Evolutionary conservation across 1,140 invertebrate genomes (phyloP), one percentile per base, ranked within the genome.

Genomic region (Drosophila burlai): DNA sequence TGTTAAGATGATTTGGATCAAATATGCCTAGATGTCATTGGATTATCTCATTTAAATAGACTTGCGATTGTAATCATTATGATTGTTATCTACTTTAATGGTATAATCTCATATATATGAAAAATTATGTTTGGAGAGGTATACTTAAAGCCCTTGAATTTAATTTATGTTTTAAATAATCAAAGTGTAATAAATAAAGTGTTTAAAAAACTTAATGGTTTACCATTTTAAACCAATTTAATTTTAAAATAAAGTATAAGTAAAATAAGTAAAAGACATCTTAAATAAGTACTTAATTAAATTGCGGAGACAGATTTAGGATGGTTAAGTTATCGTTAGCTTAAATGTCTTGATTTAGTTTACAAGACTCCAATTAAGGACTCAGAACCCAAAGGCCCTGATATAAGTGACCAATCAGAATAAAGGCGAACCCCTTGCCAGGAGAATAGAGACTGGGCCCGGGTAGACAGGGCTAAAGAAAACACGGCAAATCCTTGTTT

Each of bases 401-500:
- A 11, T 26, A 29, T n/a, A 29, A 50, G 29, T 47, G 38, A 49
- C 69, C 69, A 73, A 73, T 73, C 67, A 73, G 46, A 61, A 43
- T 52, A 18, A 40, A 38, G 36, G 16, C 15, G 11, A 55, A n/a
- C 36, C 38, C 54, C 18, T 74, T 42, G 9, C 31, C 26, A 13
- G n/a, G 10, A n/a, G 21, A 40, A 45, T 24, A 16, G 13, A 36
- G 26, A 31, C 11, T 24, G 31, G n/a, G 36, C 18, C 36, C 11
- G 24, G 36, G n/a, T 21, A 76, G 74, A 55, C 54, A 65, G 62
- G 54, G 42, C 45, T n/a, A 34, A 69, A 62, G 52, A 79, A 81
- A 89, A 89, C 84, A 90, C 73, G 85, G 65, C 81, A 89, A 89
- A 89, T 89, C 84, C 85, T 90, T 89, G 84, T 84, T 89, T 90